Evolutionary conservation across 2,888 invertebrate genomes (phyloP).

Genomic region (Rotaria magnacalcarata): DNA sequence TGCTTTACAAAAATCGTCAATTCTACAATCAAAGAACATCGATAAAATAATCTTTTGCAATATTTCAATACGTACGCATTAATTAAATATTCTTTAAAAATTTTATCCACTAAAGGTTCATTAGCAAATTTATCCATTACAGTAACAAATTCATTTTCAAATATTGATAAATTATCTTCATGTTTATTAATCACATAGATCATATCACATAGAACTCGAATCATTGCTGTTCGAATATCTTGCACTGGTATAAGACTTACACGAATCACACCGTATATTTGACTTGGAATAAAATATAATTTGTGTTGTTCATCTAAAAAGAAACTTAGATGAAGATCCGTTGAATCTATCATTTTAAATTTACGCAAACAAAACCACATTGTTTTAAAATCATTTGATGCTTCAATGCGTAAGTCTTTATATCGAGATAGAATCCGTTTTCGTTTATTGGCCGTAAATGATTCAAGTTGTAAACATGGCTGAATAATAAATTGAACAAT

Average conservation of each 20-base stretch:
- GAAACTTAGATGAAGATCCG: neutral
- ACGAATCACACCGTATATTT: neutral
- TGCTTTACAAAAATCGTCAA: slow-evolving; percentile 32
- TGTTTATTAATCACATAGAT: slow-evolving; percentile 61
- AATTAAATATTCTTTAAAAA: slow-evolving; percentile 14
- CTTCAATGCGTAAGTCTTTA: slow-evolving; percentile 37
- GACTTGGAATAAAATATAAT: slow-evolving; percentile 24
- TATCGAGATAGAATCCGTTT: slow-evolving; percentile 71
- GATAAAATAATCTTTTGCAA: no score
- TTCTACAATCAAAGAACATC: neutral
- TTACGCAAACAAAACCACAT: slow-evolving; percentile 45
- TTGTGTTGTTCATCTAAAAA: slow-evolving; percentile 15
- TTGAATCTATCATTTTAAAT: neutral
- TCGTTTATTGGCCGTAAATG: slow-evolving; percentile 74
- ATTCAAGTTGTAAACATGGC: slow-evolving; percentile 73
- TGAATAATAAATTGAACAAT: slow-evolving; percentile 77
- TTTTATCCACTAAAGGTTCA: neutral
- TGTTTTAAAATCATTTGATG: slow-evolving; percentile 39
- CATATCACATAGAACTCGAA: slow-evolving; percentile 87
- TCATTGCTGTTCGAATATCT: slow-evolving; percentile 77
- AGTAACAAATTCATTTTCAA: slow-evolving; percentile 35
- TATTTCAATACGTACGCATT: neutral
- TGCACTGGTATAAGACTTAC: slow-evolving; percentile 83
- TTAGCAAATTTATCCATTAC: slow-evolving; percentile 28
- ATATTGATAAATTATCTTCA: neutral